Base-by-base conservation (phyloP, 2,888 invertebrate genomes). In the Eudemis profundana region DNA sequence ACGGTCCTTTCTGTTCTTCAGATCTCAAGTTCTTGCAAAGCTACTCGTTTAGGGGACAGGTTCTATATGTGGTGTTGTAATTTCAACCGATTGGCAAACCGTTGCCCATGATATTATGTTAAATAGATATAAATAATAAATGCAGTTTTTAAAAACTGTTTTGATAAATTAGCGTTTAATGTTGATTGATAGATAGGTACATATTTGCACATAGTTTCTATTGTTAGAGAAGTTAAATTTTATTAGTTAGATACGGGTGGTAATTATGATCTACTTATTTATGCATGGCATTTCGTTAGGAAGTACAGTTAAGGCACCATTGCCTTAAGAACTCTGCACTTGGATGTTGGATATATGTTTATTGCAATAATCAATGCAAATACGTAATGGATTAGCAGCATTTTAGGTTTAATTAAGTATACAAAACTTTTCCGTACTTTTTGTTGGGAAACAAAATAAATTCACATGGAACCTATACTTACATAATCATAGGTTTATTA, bases 1-100 rank as follows among this genome's bases (percentile, higher is more conserved):
- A 89, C 29, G 90, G 90, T 82, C 79, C 74, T 78, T 79, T 76
- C 78, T 77, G 81, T 81, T 84, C 85, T 82, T 87, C 85, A 82
- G 81, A 79, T 72, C 74, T 78, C 75, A 80, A 83, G 78, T 79
- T 81, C 79, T 79, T 77, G 77, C 76, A 77, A 75, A 78, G 78
- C 74, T 75, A 74, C 79, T 75, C 68, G 74, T 78, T 74, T 78
- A 74, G 76, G 73, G 74, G 83, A 86, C 87, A 77, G 85, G 86
- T 87, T 87, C 75, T 80, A 74, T 72, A 79, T 73, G 74, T 70
- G 69, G 70, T 87, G 82, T 78, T 79, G 87, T 77, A 88, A 88
- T 72, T 70, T 68, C 69, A 68, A 73, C 70, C 44, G 66, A 78
- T 73, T 78, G 69, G 71, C 78, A 78, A 82, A 79, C 72, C 69